Conservation (phyloP, 2,888 invertebrate species). For the Idaea aversata region DNA sequence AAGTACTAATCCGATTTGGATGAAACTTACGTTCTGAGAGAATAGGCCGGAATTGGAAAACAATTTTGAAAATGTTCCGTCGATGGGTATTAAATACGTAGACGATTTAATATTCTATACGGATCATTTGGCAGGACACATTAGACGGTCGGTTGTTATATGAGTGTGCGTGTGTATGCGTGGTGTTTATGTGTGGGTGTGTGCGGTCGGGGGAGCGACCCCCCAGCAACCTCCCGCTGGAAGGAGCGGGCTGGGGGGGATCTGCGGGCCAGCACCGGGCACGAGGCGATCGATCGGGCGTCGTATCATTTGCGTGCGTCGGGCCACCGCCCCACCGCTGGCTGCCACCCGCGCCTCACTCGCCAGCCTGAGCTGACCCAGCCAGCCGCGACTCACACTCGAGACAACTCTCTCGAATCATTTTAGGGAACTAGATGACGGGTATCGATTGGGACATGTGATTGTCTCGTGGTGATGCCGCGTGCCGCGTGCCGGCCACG, state of each 20-base stretch:
- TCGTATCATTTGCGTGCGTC: constrained; percentile 76
- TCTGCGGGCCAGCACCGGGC: constrained; percentile 53
- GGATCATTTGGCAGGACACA: constrained; percentile 77
- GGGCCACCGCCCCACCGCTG: constrained; percentile 33
- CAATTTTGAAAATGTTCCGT: constrained; percentile 21
- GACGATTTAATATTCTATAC: constrained; percentile 59
- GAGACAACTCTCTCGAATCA: constrained; percentile 10
- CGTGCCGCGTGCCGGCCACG: constrained; percentile 6
- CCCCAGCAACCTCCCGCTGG: constrained; percentile 7
- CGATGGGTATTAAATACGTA: constrained; percentile 21
- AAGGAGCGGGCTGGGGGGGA: constrained; percentile 34
- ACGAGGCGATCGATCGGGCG: constrained; percentile 69
- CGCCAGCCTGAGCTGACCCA: constrained; percentile 41
- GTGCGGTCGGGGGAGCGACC: constrained; percentile 32
- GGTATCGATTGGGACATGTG: constrained; percentile 30
- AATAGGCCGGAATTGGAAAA: background rate
- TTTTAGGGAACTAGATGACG: constrained; percentile 13
- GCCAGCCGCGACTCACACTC: constrained; percentile 24
- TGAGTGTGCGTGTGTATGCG: constrained; percentile 49
- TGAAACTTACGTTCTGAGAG: background rate
- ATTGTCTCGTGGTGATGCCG: constrained; percentile 31
- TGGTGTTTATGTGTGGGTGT: constrained; percentile 54
- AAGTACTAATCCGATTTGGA: background rate
- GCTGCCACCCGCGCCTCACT: constrained; percentile 40
- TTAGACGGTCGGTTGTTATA: constrained; percentile 51